These are phyloP conservation scores for Drosophila demipolita DNA, from an alignment of 2,888 invertebrate genomes.

Conservation along the genomic window DNA sequence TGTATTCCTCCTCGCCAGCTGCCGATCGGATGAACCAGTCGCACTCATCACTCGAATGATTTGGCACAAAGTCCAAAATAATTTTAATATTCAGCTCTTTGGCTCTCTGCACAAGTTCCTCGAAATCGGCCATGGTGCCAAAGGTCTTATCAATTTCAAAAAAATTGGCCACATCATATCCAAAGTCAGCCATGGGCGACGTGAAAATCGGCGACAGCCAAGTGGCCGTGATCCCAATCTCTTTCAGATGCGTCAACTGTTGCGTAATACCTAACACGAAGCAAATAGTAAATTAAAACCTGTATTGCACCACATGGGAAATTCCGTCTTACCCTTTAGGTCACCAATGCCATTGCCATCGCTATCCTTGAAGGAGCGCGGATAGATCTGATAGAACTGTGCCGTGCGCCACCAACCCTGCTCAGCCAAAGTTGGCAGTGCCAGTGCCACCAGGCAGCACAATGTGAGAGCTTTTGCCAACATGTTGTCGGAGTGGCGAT, in stretches of 20 bases:
- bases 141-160: slow-evolving; percentile 89
- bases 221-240: slow-evolving; percentile 88
- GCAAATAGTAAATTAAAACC: background rate
- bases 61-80: slow-evolving; percentile 86
- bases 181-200: slow-evolving; percentile 92
- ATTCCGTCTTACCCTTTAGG: slow-evolving; percentile 87
- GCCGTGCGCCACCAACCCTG: slow-evolving; percentile 92
- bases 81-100: slow-evolving; percentile 85
- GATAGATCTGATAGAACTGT: slow-evolving; percentile 94
- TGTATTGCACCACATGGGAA: fast-evolving
- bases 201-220: slow-evolving; percentile 91
- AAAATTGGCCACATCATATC: slow-evolving; percentile 91
- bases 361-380: slow-evolving; percentile 93
- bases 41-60: slow-evolving; percentile 90
- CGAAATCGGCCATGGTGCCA: slow-evolving; percentile 90
- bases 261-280: slow-evolving; percentile 86
- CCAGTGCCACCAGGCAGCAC: slow-evolving; percentile 55
- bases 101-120: slow-evolving; percentile 86
- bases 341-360: slow-evolving; percentile 94
- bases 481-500: slow-evolving; percentile 39
- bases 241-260: slow-evolving; percentile 88
- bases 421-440: slow-evolving; percentile 49
- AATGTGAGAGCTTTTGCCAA: slow-evolving; percentile 39
- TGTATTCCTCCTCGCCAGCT: slow-evolving; percentile 87
- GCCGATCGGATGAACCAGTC: slow-evolving; percentile 92